Evolutionary conservation across 2,797 vertebrate species (phyloP), one percentile per base, ranked within the genome.

Genomic region (Myotis daubentonii): DNA sequence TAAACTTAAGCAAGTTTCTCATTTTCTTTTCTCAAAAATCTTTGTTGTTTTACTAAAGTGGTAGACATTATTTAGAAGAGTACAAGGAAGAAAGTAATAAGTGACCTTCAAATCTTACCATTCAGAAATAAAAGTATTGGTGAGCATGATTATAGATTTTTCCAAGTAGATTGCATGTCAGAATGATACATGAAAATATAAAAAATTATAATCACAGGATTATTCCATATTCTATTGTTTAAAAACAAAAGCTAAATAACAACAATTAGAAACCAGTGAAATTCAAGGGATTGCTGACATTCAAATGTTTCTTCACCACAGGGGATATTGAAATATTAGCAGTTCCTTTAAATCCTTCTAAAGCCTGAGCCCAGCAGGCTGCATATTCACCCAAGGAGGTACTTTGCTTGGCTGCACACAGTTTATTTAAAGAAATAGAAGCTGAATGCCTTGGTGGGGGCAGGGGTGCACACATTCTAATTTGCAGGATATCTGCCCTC

Each of bases 91-190:
- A 47, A 92, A 92, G 44, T 30, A 65, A 55, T 20, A 65, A 83
- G 36, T 36, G 76, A 62, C 15, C 5, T 44, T 65, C 36, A 91
- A 33, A 4, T 88, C 5, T 33, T 19, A 75, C 10, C 49, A 89
- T 22, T 88, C 38, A 57, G 84, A 94, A 92, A 57, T 84, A 44
- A 92, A 85, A 89, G 55, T 62, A 70, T 62, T 78, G 88, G 66
- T 93, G 57, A 80, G 44, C n/a, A 33, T 38, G 33, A 53, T 75
- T 70, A 76, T 78, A 79, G 17, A 15, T 62, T 84, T 36, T 96
- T 78, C 47, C 23, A 71, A 72, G 30, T 76, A 30, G 20, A 47
- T 51, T 23, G 2, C 36, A 57, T 66, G 28, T 72, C 81, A 62
- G 79, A 78, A 72, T 33, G 5, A 38, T 36, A 84, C 20, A 20